phyloP scores from a whole-genome alignment of 2,797 vertebrate species.

The Mormyrus hasselquistii region DNA sequence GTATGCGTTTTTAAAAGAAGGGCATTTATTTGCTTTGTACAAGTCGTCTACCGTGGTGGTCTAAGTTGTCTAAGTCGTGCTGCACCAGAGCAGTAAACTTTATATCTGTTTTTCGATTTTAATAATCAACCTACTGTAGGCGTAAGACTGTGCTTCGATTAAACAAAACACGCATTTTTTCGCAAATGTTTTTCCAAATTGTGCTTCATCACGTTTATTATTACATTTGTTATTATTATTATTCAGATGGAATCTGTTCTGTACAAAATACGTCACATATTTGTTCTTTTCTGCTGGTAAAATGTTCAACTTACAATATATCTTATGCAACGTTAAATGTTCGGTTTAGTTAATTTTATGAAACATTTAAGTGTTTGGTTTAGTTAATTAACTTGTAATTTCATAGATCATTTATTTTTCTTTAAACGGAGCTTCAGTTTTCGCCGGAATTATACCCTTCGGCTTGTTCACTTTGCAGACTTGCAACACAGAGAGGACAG shows the following conservation, averaged over 20 bases:
- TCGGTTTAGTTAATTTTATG: background rate
- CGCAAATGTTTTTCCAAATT: background rate
- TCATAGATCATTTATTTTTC: background rate
- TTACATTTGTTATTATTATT: background rate
- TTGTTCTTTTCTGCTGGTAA: background rate
- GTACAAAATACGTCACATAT: background rate
- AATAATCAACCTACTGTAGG: background rate
- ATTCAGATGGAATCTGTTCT: background rate
- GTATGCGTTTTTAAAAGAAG: background rate
- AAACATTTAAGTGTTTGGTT: background rate
- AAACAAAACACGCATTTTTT: background rate
- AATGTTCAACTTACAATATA: background rate
- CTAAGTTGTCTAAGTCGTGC: background rate
- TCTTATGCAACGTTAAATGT: background rate
- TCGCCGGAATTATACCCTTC: background rate
- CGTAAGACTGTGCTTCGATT: background rate
- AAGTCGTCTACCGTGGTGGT: constrained; percentile 1
- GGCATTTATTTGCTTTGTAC: background rate
- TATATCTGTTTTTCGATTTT: background rate
- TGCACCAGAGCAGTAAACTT: background rate
- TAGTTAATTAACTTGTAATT: background rate
- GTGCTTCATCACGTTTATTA: background rate
- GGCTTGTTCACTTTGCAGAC: background rate
- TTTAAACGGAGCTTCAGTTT: background rate
- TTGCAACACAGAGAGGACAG: constrained; percentile 32